Evolutionary conservation across 2,888 invertebrate species (phyloP), one percentile per base, ranked within the genome.

Genomic region (Pyrgus malvae): DNA sequence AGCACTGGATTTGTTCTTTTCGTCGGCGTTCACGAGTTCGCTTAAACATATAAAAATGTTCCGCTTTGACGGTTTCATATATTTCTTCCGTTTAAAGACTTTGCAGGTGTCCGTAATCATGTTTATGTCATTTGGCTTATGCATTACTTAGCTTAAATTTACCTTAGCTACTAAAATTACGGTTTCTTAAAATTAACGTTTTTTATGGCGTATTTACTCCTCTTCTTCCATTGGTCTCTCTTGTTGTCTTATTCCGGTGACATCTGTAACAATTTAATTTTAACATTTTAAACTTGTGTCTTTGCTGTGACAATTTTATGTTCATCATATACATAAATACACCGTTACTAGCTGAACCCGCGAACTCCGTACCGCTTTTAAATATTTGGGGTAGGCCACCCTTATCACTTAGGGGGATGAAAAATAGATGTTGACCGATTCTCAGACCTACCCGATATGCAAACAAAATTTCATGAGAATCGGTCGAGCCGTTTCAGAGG

Each of bases 141-240:
- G 57, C 70, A 78, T 72, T 74, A 69, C 68, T 76, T 76, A 77
- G 73, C 75, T 73, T 82, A 80, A 56, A 40, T 68, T 63, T 76
- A 79, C 75, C 79, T 85, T 86, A 86, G 57, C 59, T 69, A 78
- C 76, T 88, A 87, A 76, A 72, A 79, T 87, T 86, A 89, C 87
- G 87, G 85, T 85, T 88, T 78, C 84, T 74, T 86, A 85, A 68
- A 63, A 66, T 76, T 76, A 76, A 68, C 69, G 68, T 75, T 70
- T 74, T 65, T 75, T 76, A 69, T 75, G 70, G 70, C 70, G 71
- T 72, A 61, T 72, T 67, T 54, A 65, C 74, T 71, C 72, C 78
- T 72, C 77, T 78, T 71, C 72, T 69, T 71, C 63, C 71, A 70
- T 81, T 78, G 80, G 79, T 84, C 80, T 85, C 83, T 70, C 71